phyloP scores from a whole-genome alignment of 2,888 invertebrate genomes.

The Stenoptilia bipunctidactyla region DNA sequence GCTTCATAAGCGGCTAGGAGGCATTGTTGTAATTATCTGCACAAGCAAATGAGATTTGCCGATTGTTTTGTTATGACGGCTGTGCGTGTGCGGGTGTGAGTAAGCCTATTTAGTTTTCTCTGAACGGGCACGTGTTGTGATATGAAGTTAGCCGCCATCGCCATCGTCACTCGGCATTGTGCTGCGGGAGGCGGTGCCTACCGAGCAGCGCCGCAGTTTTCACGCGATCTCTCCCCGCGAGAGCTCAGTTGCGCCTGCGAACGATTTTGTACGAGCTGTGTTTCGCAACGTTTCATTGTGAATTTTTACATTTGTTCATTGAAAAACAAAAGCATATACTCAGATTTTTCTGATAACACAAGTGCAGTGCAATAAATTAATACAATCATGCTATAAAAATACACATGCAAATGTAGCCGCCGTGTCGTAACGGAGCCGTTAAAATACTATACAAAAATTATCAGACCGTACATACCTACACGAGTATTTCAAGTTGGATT shows the following conservation, averaged over 20 bases:
- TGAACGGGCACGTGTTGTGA: slow-evolving; percentile 4
- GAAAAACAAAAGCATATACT: too few species aligned
- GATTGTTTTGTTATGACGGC: neutral
- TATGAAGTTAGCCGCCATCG: neutral
- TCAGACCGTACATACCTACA: neutral
- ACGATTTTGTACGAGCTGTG: too few species aligned
- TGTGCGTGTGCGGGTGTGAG: neutral
- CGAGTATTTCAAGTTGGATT: neutral
- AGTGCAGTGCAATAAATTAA: too few species aligned
- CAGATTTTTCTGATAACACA: too few species aligned
- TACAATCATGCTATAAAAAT: slow-evolving; percentile 28
- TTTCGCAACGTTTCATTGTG: slow-evolving; percentile 7
- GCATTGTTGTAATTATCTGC: slow-evolving; percentile 1
- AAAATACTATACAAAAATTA: slow-evolving; percentile 23
- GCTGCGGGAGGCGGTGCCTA: neutral
- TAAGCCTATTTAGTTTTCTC: slow-evolving; percentile 7
- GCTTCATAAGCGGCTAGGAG: neutral
- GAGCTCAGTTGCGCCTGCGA: slow-evolving; percentile 47
- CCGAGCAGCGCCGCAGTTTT: slow-evolving; percentile 57
- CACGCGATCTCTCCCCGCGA: slow-evolving; percentile 66
- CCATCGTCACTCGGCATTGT: neutral
- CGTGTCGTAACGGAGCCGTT: slow-evolving; percentile 29
- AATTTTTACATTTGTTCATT: neutral
- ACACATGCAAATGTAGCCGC: slow-evolving; percentile 3
- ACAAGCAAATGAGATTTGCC: slow-evolving; percentile 7